Evolutionary conservation across 2,797 vertebrate species (phyloP).

Genomic region (Lithobates sylvaticus): DNA sequence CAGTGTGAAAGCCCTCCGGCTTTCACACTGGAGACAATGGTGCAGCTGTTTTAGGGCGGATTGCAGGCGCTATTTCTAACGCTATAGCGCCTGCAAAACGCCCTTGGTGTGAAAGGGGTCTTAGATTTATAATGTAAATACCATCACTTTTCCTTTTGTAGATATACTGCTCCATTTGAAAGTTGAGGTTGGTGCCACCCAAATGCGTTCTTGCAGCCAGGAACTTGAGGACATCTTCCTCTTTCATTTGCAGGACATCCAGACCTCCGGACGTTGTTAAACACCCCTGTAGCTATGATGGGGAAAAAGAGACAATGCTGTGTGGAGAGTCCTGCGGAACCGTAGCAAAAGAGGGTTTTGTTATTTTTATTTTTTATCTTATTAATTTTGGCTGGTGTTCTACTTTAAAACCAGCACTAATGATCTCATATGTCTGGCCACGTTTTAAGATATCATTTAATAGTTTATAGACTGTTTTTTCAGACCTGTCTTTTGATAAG

Average conservation of each 20-base stretch:
- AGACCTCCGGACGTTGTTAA: slow-evolving; percentile 98
- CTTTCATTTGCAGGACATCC: slow-evolving; percentile 99
- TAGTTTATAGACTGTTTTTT: neutral
- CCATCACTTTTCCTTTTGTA: slow-evolving; percentile 98
- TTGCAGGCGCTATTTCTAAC: no score
- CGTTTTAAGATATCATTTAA: neutral
- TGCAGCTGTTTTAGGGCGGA: no score
- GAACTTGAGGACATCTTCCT: slow-evolving; percentile 99
- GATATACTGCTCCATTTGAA: slow-evolving; percentile 98
- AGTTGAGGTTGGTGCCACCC: slow-evolving; percentile 97
- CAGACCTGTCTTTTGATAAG: neutral
- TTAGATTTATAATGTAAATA: slow-evolving; percentile 97
- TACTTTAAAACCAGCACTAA: neutral
- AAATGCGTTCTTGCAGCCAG: slow-evolving; percentile 95
- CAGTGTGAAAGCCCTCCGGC: no score
- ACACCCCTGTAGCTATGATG: slow-evolving; percentile 89
- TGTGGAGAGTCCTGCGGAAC: no score
- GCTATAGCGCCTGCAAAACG: no score
- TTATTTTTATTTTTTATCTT: neutral
- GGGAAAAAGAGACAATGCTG: slow-evolving; percentile 75
- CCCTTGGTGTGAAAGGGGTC: no score
- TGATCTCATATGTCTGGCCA: neutral
- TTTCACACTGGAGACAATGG: no score
- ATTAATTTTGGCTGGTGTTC: no score
- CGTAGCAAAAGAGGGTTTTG: no score